A percentile compares a stretch with the other conserved stretches of the same genome.
phyloP scores from a whole-genome alignment of 2,797 vertebrate genomes.

The Melopsittacus undulatus region DNA sequence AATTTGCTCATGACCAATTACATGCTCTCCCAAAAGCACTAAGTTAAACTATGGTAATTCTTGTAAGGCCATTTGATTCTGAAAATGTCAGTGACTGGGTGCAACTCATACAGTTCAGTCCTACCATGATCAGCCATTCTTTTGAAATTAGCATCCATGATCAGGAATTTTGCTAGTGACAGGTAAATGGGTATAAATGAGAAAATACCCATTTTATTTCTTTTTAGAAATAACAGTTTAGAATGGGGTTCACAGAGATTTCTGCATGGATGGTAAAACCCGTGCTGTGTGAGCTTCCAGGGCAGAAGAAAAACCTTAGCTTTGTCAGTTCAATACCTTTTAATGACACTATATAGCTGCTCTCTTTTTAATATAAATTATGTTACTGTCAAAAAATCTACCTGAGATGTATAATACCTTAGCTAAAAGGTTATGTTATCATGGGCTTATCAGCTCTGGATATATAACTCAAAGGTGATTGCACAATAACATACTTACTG shows the following conservation, averaged over 20 bases:
- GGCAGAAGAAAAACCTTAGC: not conserved
- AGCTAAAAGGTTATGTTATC: not conserved
- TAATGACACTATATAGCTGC: not conserved
- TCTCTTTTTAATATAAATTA: not conserved
- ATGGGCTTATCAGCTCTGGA: not conserved
- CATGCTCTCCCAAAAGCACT: not conserved
- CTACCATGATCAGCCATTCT: not conserved
- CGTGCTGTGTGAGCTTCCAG: not conserved
- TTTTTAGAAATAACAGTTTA: not conserved
- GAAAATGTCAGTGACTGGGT: not conserved
- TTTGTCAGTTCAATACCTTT: not conserved
- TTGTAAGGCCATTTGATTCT: not conserved
- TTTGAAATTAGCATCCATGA: not conserved
- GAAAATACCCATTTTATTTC: not conserved
- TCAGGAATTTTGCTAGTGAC: not conserved
- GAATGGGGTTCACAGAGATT: not conserved
- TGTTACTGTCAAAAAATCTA: not conserved
- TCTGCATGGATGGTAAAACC: not conserved
- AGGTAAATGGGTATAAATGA: not conserved
- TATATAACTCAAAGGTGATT: not conserved
- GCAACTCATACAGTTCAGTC: not conserved
- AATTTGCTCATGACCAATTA: not conserved
- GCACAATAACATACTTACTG: not conserved
- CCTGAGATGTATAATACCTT: not conserved
- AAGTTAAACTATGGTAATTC: not conserved